These are phyloP conservation scores for Latrodectus geometricus DNA, from an alignment of 1,140 invertebrate species.

Conservation along the genomic window DNA sequence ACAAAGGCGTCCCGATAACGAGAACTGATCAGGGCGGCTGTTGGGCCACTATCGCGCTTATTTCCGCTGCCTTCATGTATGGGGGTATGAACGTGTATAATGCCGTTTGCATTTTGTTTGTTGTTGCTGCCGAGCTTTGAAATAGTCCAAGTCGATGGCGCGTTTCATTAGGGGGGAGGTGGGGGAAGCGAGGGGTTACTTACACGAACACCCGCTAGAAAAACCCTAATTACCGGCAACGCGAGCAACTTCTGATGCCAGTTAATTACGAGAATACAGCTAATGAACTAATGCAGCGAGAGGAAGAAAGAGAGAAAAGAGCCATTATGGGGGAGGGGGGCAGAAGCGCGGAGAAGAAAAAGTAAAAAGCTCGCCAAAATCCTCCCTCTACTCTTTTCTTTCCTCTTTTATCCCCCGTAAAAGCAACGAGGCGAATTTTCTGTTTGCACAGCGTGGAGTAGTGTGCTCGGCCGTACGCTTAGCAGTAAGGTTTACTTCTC, in stretches of 20 bases:
- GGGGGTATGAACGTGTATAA: not conserved
- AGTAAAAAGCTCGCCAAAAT: conserved; percentile 44
- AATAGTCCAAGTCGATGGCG: conserved; percentile 57
- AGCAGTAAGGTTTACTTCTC: not conserved
- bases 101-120: not conserved
- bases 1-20: not conserved
- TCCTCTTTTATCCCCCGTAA: not conserved
- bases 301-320: conserved; percentile 28
- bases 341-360: conserved; percentile 26
- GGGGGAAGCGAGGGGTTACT: not conserved
- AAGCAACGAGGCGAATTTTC: not conserved
- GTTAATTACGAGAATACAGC: conserved; percentile 61
- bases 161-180: conserved; percentile 53
- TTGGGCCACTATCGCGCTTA: not conserved
- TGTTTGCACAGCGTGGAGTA: not conserved
- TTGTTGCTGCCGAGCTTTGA: conserved; percentile 8
- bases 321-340: conserved; percentile 46
- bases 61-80: not conserved
- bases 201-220: conserved; percentile 30
- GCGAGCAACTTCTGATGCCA: conserved; percentile 58
- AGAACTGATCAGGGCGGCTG: not conserved
- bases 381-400: conserved; percentile 19
- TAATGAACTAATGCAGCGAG: conserved; percentile 62
- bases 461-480: not conserved
- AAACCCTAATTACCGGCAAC: conserved; percentile 56